phyloP scores from a whole-genome alignment of 2,113 vertebrate species.

The Anoura caudifer region DNA sequence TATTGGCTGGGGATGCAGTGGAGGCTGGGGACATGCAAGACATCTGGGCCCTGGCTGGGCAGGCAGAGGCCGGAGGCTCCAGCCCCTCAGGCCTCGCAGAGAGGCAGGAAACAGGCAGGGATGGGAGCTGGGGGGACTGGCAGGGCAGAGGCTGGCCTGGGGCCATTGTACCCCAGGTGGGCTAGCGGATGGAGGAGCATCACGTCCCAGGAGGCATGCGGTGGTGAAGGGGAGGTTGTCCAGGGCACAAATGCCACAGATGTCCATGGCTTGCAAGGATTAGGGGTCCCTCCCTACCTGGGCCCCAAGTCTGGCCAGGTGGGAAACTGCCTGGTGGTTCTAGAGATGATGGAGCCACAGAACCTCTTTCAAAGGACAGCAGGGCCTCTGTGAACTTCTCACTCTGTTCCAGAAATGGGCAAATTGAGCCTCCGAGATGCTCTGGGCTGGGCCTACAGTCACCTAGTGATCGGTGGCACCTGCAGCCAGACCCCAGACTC shows the following conservation, averaged over 20 bases:
- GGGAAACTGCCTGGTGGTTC: neutral
- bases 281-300: neutral
- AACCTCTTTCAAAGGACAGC: neutral
- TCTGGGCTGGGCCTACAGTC: neutral
- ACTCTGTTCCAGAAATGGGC: neutral
- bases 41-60: slow-evolving; percentile 41
- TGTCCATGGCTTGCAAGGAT: neutral
- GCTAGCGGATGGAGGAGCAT: neutral
- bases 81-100: neutral
- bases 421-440: neutral
- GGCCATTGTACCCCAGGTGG: too few relatives aligned
- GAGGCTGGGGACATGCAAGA: slow-evolving; percentile 60
- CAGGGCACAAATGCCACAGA: neutral
- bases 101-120: neutral
- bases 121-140: neutral
- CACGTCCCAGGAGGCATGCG: neutral
- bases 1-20: slow-evolving; percentile 54
- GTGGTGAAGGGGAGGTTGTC: neutral
- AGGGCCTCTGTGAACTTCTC: neutral
- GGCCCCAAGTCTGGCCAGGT: neutral
- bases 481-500: neutral
- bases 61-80: neutral
- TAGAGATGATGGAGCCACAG: neutral
- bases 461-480: neutral
- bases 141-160: neutral